Conservation (phyloP, 92 coral and sea anemone species). For the Umimayanthus kanabou region DNA sequence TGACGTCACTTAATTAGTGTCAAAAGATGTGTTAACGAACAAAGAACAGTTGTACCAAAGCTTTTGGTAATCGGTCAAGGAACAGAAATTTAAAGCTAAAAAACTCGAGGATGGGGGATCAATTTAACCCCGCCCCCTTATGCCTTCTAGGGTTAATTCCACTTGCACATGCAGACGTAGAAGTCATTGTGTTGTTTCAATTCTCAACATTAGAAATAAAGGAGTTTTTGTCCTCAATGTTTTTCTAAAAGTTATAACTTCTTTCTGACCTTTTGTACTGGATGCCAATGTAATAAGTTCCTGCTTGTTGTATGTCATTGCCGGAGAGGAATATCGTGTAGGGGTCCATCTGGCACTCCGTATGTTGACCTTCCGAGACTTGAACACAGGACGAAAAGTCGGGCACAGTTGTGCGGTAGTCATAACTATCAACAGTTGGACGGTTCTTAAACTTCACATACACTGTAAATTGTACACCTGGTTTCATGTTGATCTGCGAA, state of each 20-base stretch:
- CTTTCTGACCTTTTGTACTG: constrained; percentile 25
- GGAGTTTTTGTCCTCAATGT: too few relatives aligned
- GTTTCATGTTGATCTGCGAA: not conserved
- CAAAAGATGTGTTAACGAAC: too few relatives aligned
- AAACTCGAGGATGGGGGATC: too few relatives aligned
- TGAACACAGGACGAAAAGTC: constrained; percentile 49
- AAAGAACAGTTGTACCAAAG: too few relatives aligned
- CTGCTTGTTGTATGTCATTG: constrained; percentile 30
- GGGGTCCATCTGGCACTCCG: constrained; percentile 10
- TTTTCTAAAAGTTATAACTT: not conserved
- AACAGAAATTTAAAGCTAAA: too few relatives aligned
- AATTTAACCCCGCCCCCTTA: too few relatives aligned
- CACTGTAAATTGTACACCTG: constrained; percentile 1
- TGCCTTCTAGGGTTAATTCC: too few relatives aligned
- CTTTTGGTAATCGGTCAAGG: too few relatives aligned
- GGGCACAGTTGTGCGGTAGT: constrained; percentile 38
- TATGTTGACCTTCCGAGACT: constrained; percentile 4
- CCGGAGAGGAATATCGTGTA: constrained; percentile 25
- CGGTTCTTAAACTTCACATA: constrained; percentile 42
- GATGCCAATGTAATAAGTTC: constrained; percentile 64
- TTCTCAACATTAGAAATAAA: too few relatives aligned
- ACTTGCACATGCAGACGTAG: too few relatives aligned
- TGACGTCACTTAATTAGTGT: too few relatives aligned
- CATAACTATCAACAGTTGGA: constrained; percentile 41
- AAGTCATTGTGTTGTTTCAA: too few relatives aligned